These are phyloP conservation scores for Tetragonisca angustula DNA, from an alignment of 2,888 invertebrate species.

Conservation along the genomic window DNA sequence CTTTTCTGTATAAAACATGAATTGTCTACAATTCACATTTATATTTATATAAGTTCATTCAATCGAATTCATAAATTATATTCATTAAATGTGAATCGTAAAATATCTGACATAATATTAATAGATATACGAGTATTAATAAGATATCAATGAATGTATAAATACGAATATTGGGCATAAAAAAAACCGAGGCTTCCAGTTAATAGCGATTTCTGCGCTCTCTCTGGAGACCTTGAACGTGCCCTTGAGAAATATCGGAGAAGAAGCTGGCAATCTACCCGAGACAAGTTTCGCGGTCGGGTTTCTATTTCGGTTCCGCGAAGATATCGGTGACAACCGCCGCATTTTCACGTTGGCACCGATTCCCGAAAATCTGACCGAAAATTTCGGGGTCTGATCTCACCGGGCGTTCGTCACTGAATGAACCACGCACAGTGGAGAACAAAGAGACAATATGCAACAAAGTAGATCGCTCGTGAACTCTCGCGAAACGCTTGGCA, in stretches of 20 bases:
- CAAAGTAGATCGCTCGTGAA: not conserved
- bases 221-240: conserved; percentile 57
- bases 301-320: conserved; percentile 64
- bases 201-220: not conserved
- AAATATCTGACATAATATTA: no score
- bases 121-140: no score
- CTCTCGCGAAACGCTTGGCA: conserved; percentile 23
- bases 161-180: no score
- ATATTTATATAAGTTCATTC: no score
- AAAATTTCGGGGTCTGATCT: conserved; percentile 66
- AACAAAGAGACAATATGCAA: conserved; percentile 13
- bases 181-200: not conserved
- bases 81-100: no score
- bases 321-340: conserved; percentile 66
- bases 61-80: no score
- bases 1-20: no score
- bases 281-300: conserved; percentile 50
- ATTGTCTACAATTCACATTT: no score
- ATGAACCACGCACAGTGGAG: conserved; percentile 22
- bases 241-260: conserved; percentile 42
- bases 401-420: conserved; percentile 51
- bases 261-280: conserved; percentile 58
- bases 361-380: conserved; percentile 53
- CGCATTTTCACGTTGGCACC: conserved; percentile 58
- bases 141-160: no score